Evolutionary conservation across 1,140 invertebrate species (phyloP).

Genomic region (Melitaea cinxia): DNA sequence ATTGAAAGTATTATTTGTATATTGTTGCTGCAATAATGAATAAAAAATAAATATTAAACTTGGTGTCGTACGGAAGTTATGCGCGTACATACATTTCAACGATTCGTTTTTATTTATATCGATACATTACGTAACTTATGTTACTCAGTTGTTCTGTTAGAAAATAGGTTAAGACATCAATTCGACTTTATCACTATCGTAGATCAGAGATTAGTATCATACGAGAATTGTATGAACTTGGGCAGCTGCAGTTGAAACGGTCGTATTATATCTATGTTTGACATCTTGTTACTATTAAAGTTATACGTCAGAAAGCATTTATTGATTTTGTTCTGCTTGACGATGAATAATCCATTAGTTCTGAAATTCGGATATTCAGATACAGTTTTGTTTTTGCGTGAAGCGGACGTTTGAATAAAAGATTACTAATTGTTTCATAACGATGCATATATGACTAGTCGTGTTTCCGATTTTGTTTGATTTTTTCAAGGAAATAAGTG

Average conservation of each 20-base stretch:
- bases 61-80: too few species aligned
- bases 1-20: too few species aligned
- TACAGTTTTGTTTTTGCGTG: conserved; percentile 26
- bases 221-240: conserved; percentile 2
- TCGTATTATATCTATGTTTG: conserved; percentile 34
- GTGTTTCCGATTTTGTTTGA: not conserved
- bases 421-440: conserved; percentile 19
- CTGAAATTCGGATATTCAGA: conserved; percentile 39
- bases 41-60: too few species aligned
- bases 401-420: conserved; percentile 21
- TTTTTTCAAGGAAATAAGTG: too few species aligned
- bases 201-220: conserved; percentile 4
- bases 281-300: conserved; percentile 26
- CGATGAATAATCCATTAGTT: conserved; percentile 44
- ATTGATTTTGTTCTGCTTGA: conserved; percentile 44
- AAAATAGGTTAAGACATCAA: not conserved
- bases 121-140: not conserved
- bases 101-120: too few species aligned
- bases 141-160: not conserved
- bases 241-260: conserved; percentile 15
- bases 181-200: not conserved
- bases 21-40: too few species aligned
- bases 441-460: not conserved
- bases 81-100: too few species aligned
- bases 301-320: conserved; percentile 47